Percentiles rank a stretch among this genome's conserved stretches.
Conservation (phyloP, 2,888 invertebrate species). For the Myopa testacea region DNA sequence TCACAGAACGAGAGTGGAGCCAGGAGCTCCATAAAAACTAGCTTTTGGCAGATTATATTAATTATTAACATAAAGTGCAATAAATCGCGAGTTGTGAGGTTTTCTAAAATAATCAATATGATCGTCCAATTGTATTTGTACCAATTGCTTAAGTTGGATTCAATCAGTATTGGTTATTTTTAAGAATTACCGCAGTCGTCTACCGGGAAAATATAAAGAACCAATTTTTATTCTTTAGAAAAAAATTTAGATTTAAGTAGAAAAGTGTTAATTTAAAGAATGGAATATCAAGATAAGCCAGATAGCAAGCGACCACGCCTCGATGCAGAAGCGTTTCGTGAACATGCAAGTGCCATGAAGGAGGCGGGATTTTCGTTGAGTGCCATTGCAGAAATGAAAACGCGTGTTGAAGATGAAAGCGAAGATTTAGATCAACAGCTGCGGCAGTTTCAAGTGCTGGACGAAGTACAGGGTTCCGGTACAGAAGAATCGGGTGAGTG, state of each 20-base stretch:
- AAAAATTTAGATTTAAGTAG: slow-evolving; percentile 24
- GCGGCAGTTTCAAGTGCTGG: slow-evolving; percentile 75
- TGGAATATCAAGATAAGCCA: slow-evolving; percentile 30
- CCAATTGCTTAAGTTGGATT: slow-evolving; percentile 67
- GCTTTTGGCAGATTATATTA: background rate
- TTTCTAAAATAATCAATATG: slow-evolving; percentile 68
- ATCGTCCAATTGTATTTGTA: slow-evolving; percentile 67
- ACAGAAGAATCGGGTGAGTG: slow-evolving; percentile 59
- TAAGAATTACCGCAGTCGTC: slow-evolving; percentile 60
- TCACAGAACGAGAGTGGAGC: background rate
- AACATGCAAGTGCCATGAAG: slow-evolving; percentile 57
- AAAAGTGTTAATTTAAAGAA: slow-evolving; percentile 20
- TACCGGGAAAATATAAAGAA: slow-evolving; percentile 37
- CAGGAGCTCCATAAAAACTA: background rate
- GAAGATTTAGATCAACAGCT: slow-evolving; percentile 66
- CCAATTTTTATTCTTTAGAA: slow-evolving; percentile 36
- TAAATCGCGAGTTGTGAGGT: slow-evolving; percentile 47
- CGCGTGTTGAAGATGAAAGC: slow-evolving; percentile 58
- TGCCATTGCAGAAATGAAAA: slow-evolving; percentile 63
- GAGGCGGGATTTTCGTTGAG: slow-evolving; percentile 64
- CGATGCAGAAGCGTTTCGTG: slow-evolving; percentile 50
- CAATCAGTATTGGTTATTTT: slow-evolving; percentile 69
- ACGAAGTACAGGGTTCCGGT: slow-evolving; percentile 72
- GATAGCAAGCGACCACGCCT: slow-evolving; percentile 46
- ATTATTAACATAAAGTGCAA: slow-evolving; percentile 10